Percentiles rank a stretch among this genome's conserved stretches.
Conservation (phyloP, 2,113 vertebrate genomes). For the Gallinago undulata region DNA sequence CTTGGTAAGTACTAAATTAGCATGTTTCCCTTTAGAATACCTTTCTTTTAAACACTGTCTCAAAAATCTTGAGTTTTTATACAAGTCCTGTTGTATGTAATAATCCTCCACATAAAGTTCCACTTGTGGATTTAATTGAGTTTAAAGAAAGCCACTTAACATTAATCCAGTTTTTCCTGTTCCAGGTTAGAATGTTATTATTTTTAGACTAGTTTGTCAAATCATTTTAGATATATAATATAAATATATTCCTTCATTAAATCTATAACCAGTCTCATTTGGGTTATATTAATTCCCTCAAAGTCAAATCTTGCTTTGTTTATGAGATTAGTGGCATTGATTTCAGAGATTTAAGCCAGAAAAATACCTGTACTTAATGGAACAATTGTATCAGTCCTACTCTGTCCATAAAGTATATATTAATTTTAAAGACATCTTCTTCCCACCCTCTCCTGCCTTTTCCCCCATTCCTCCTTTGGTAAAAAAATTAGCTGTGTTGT, state of each 20-base stretch:
- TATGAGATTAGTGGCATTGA: slow-evolving; percentile 6
- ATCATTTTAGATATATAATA: background rate
- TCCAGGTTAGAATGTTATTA: background rate
- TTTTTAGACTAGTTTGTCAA: background rate
- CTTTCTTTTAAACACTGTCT: background rate
- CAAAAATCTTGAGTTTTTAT: background rate
- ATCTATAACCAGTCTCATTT: background rate
- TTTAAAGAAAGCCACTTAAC: background rate
- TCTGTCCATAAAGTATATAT: background rate
- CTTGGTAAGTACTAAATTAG: background rate
- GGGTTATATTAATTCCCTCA: background rate
- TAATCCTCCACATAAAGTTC: background rate
- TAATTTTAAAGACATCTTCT: background rate
- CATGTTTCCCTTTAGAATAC: background rate
- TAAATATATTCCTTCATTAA: background rate
- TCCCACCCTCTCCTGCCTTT: background rate
- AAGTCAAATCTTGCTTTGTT: background rate
- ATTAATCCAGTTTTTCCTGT: background rate
- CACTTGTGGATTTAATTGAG: background rate
- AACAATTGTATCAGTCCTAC: background rate
- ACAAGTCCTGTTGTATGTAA: background rate
- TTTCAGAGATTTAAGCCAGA: background rate
- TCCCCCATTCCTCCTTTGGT: background rate
- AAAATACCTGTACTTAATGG: slow-evolving; percentile 12
- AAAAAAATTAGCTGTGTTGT: background rate